Base-by-base conservation (phyloP, 2,113 vertebrate genomes). In the Zosterops hypoxanthus region DNA sequence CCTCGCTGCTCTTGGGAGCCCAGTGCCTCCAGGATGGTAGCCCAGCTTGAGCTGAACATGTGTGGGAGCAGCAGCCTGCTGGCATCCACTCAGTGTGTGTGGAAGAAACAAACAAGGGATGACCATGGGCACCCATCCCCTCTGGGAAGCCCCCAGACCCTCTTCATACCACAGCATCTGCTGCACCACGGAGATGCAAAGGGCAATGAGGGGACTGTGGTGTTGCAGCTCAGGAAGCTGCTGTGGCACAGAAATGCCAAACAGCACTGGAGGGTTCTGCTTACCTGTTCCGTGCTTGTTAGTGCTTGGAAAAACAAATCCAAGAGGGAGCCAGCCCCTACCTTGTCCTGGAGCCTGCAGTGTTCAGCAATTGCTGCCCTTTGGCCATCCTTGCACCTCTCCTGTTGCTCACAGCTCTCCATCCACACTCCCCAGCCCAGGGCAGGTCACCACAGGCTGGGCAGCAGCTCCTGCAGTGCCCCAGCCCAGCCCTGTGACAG, bases 1-100 rank as follows among this genome's bases (percentile, higher is more conserved):
- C 25, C 25, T 49, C 0, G 0, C 28, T 23, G 22, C 11, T 46
- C 2, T 4, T n/a, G 8, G 49, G 83, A 77, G 59, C 11, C 17
- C 8, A 9, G 36, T 8, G 9, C 31, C 53, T 29, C 4, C 63
- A 56, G 34, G 28, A 33, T 28, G 14, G 53, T 13, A n/a, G 29
- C 31, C 12, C 0, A 12, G 34, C 44, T 46, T 46, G 44, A 21
- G 19, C 44, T 46, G 20, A 46, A 46, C 8, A 39, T 39, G 19
- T 6, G 61, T 29, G 16, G 9, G n/a, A 11, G 21, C 47, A 82
- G 70, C 29, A 61, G 47, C 25, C n/a, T 41, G 9, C 9, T 34
- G 25, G 41, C 25, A 21, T 76, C 34, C 31, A 6, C 14, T 41
- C 24, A 25, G 18, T 50, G 12, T 53, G 61, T 53, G 41, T 34